Evolutionary conservation across 2,797 vertebrate species (phyloP).

Genomic region (Zenarchopterus dispar): DNA sequence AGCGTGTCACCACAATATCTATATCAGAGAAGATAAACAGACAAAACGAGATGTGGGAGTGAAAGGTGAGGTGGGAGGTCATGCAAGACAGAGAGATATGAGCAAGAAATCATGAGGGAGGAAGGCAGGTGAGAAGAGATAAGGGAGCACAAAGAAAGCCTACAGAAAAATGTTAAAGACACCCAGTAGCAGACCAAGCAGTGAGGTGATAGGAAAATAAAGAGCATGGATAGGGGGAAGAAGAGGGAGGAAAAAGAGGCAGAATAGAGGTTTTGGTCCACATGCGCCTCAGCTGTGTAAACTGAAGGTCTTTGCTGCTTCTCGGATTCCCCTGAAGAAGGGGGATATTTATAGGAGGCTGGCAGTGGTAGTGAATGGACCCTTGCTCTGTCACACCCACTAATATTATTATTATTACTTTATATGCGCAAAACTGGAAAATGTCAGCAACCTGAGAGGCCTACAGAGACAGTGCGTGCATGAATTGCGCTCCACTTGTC

Average conservation of each 20-base stretch:
- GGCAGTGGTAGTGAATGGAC: slow-evolving; percentile 79
- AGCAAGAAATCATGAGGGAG: slow-evolving; percentile 39
- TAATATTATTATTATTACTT: slow-evolving; percentile 87
- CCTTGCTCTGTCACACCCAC: slow-evolving; percentile 81
- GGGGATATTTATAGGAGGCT: slow-evolving; percentile 87
- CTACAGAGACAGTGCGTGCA: slow-evolving; percentile 72
- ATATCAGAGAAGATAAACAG: slow-evolving; percentile 40
- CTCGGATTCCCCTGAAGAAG: slow-evolving; percentile 84
- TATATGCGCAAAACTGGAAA: slow-evolving; percentile 85
- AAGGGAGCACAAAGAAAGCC: slow-evolving; percentile 31
- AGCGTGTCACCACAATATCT: slow-evolving; percentile 41
- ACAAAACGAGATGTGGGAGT: slow-evolving; percentile 19
- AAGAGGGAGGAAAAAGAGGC: slow-evolving; percentile 50
- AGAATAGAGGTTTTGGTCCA: slow-evolving; percentile 76
- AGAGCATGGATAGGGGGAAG: slow-evolving; percentile 43
- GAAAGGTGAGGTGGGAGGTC: slow-evolving; percentile 46
- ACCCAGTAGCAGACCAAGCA: slow-evolving; percentile 49
- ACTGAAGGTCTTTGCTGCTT: slow-evolving; percentile 81
- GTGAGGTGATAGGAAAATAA: slow-evolving; percentile 62
- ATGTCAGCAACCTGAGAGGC: slow-evolving; percentile 85
- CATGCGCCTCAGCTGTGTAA: slow-evolving; percentile 89
- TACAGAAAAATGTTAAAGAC: slow-evolving; percentile 31
- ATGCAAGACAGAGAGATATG: slow-evolving; percentile 32
- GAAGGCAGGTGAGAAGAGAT: slow-evolving; percentile 57
- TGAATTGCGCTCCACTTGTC: slow-evolving; percentile 55